Evolutionary conservation across 2,888 invertebrate species (phyloP), one percentile per base, ranked within the genome.

Genomic region (Saturnia japonica): DNA sequence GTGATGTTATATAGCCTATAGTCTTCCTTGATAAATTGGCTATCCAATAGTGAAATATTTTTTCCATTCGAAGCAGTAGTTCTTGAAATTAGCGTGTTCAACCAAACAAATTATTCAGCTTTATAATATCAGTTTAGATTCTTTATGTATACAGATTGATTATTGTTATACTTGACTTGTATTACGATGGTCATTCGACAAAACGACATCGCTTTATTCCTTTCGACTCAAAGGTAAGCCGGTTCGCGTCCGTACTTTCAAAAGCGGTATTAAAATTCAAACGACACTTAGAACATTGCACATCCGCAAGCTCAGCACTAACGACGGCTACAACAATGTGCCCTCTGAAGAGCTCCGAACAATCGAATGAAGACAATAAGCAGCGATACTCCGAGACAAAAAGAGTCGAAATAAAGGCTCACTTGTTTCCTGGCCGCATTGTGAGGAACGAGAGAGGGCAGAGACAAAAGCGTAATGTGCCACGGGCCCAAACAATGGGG

Each of bases 361-460:
- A 94, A 94, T 94, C 94, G 94, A 94, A 94, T 94, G 94, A 94
- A 94, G 94, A 94, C 94, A 94, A 94, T 94, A 94, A 94, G 93
- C 94, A 94, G 93, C 94, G 94, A 94, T 94, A 94, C 94, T 94
- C 94, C 91, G 94, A 94, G 94, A 94, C 94, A 94, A 94, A 94
- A 94, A 94, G 94, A 93, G 92, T 93, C 94, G 93, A 94, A 94
- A 94, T 94, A 94, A 94, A 94, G 94, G 94, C 94, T 94, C 94
- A 94, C 94, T 94, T 94, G 94, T 94, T 94, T 94, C 93, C 94
- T 94, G 93, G 93, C 94, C 93, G 93, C 93, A 94, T 94, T 94
- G 94, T 94, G 91, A 93, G 92, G 91, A 91, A 90, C 92, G 91
- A 90, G 91, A 91, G 93, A 94, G 93, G 93, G 93, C 93, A 93